These are phyloP conservation scores for Tylochromis polylepis DNA, from an alignment of 2,113 vertebrate genomes.

Conservation along the genomic window DNA sequence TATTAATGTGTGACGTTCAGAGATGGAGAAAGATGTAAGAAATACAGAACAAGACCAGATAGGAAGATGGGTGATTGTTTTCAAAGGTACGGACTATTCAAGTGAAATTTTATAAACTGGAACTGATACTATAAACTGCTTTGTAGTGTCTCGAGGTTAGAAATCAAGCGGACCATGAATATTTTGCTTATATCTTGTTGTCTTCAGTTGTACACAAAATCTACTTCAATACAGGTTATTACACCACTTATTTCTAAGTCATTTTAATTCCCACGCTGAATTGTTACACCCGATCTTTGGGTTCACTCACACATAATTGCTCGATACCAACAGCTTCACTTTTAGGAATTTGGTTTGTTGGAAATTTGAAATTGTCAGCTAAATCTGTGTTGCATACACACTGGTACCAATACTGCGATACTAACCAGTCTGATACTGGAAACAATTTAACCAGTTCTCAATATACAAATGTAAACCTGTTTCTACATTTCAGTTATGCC, in stretches of 20 bases:
- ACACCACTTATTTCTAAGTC: accelerated
- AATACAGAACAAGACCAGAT: not conserved
- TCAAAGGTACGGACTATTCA: not conserved
- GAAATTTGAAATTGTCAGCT: not conserved
- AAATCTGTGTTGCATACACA: not conserved
- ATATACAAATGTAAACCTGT: not conserved
- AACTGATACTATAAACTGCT: not conserved
- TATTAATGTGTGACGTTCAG: no score
- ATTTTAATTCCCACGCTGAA: accelerated
- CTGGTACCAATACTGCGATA: not conserved
- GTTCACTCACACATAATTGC: not conserved
- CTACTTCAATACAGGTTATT: not conserved
- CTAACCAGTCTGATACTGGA: not conserved
- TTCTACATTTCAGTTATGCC: not conserved
- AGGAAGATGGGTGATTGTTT: not conserved
- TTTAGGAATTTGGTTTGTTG: not conserved
- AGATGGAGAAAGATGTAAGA: not conserved
- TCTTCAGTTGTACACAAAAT: not conserved
- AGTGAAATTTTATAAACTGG: not conserved
- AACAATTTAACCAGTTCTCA: not conserved
- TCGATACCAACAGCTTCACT: not conserved
- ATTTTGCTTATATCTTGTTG: accelerated
- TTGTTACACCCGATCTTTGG: not conserved
- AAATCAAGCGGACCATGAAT: not conserved
- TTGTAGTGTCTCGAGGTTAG: accelerated